Evolutionary conservation across 2,113 vertebrate genomes (phyloP).

Genomic region (Ascaphus truei): DNA sequence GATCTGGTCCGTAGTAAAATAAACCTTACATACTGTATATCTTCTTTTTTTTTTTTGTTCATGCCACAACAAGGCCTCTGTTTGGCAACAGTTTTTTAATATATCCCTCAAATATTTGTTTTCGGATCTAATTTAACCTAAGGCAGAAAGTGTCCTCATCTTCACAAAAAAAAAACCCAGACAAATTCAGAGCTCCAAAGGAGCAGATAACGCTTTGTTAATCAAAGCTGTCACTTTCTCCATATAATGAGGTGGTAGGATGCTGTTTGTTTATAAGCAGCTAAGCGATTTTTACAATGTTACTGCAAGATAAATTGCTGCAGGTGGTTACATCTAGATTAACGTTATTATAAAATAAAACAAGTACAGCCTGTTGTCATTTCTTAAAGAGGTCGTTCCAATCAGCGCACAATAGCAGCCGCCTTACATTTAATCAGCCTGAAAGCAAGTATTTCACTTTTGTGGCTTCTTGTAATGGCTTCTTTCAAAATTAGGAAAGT

Average conservation of each 20-base stretch:
- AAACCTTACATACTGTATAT: neutral
- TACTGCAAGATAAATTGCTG: neutral
- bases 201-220: neutral
- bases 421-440: too few relatives aligned
- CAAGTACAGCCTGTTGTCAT: too few relatives aligned
- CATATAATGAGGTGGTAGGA: neutral
- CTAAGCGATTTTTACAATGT: neutral
- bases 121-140: slow-evolving; percentile 16
- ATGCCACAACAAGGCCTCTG: neutral
- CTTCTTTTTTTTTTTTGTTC: neutral
- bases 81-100: slow-evolving; percentile 12
- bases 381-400: too few relatives aligned
- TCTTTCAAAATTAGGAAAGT: too few relatives aligned
- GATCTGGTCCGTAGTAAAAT: neutral
- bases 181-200: neutral
- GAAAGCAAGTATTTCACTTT: too few relatives aligned
- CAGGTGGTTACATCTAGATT: too few relatives aligned
- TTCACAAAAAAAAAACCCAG: slow-evolving; percentile 20
- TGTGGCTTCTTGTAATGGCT: too few relatives aligned
- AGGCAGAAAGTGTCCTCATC: slow-evolving; percentile 8
- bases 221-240: slow-evolving; percentile 21
- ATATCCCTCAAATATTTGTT: neutral
- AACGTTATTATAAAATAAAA: too few relatives aligned
- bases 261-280: neutral
- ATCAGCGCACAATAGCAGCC: too few relatives aligned